Base-by-base conservation (phyloP, 2,797 vertebrate genomes). In the Nyctalus aviator region DNA sequence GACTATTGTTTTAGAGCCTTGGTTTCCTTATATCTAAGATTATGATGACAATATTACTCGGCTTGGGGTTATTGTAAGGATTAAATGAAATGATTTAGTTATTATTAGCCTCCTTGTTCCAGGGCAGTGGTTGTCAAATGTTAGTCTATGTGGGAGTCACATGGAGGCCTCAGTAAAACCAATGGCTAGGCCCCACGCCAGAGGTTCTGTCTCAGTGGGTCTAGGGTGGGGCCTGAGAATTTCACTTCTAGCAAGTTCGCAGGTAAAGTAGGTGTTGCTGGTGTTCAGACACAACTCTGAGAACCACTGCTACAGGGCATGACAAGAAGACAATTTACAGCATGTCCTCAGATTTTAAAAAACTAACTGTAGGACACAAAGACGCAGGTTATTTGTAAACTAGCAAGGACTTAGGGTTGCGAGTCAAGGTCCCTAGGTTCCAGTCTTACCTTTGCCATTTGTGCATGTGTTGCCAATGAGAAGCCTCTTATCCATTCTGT, bases 21-120 rank as follows among this genome's bases (percentile, higher is more conserved):
- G 46, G 53, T 95, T 95, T 84, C 62, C 82, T 57, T 3, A 32
- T 35, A 59, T 50, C 71, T 66, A 57, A 93, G 66, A 62, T 71
- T 21, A 35, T 9, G 8, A 25, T 78, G 32, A 21, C 8, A 64
- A 2, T 41, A 46, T 88, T 68, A 12, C 1, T 5, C 18, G 15
- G 57, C 50, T 92, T 66, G n/a, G 13, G 72, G 13, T 8, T 53
- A 8, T 30, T 41, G 6, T 59, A 30, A 79, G 78, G 41, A 85
- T 57, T 48, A 55, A 86, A 25, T 20, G 44, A 88, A 64, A 18
- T 41, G 21, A 55, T 71, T 35, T 44, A 27, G 5, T 18, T 44
- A 25, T n/a, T 8, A 32, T 75, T 48, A 8, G 12, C 4, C 30
- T 94, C 6, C 46, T 17, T 41, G 6, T 55, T 41, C 69, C 46